Evolutionary conservation across 2,888 invertebrate genomes (phyloP), one percentile per base, ranked within the genome.

Genomic region (Leptinotarsa haldemani): DNA sequence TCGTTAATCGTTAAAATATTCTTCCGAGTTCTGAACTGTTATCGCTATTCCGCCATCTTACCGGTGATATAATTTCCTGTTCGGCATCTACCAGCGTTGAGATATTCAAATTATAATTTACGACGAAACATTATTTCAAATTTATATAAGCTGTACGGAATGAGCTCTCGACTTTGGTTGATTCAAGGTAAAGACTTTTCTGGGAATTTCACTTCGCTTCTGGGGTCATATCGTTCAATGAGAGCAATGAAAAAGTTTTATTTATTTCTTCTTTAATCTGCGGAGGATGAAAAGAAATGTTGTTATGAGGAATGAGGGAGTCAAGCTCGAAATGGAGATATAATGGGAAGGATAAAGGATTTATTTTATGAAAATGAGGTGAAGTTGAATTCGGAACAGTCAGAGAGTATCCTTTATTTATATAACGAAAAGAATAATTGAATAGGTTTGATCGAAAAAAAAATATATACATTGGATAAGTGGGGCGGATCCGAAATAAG

Each of bases 51-150:
- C 77, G 78, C 74, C 79, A 79, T 78, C 80, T 77, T 76, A 78
- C 81, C 82, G 81, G 81, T 82, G 81, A 82, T 82, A 80, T 81
- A 77, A 79, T 79, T 82, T 82, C 81, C 82, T 81, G 79, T 78
- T 74, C 65, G 71, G 69, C 71, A 74, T 77, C 77, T 75, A 73
- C 75, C 47, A 68, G 67, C 74, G 74, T 69, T 65, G 77, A 71
- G 77, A 75, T 71, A 73, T 75, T 77, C 75, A 77, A 77, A 77
- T 73, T 75, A 71, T 73, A 72, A 77, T 77, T 77, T 75, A 77
- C 73, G 66, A 68, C n/a, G 50, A 70, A 69, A 71, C 75, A 70
- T 75, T 73, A 77, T 74, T 74, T 75, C 70, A 77, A 77, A 77
- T 77, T 77, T 77, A 74, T 74, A 77, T 77, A 71, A 75, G 77